phyloP scores from a whole-genome alignment of 2,888 invertebrate genomes.

The Acleris literana region DNA sequence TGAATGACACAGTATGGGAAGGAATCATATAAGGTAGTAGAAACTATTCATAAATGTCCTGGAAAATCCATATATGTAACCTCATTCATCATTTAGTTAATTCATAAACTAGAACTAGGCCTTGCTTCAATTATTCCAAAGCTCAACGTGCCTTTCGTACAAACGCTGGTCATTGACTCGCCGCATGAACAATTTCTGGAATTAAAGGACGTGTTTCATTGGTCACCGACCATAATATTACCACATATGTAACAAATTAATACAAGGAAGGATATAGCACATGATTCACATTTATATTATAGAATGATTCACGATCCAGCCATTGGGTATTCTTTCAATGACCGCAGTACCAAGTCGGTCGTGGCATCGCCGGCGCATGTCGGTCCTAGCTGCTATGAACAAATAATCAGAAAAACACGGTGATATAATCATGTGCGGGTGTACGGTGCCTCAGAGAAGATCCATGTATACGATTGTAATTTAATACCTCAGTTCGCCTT shows the following conservation, averaged over 20 bases:
- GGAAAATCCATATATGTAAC: neutral
- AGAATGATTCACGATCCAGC: slow-evolving; percentile 72
- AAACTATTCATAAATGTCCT: slow-evolving; percentile 13
- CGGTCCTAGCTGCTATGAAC: slow-evolving; percentile 60
- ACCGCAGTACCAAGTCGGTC: slow-evolving; percentile 67
- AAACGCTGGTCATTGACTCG: slow-evolving; percentile 62
- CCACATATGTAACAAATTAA: slow-evolving; percentile 47
- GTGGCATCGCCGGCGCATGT: slow-evolving; percentile 58
- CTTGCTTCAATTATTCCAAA: slow-evolving; percentile 24
- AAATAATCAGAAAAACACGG: slow-evolving; percentile 76
- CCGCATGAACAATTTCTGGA: slow-evolving; percentile 53
- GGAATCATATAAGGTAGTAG: slow-evolving; percentile 4
- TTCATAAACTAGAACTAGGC: slow-evolving; percentile 41
- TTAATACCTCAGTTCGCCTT: slow-evolving; percentile 76
- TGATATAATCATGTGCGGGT: slow-evolving; percentile 80
- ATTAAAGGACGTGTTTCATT: slow-evolving; percentile 61
- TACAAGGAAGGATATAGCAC: slow-evolving; percentile 51
- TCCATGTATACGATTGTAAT: slow-evolving; percentile 80
- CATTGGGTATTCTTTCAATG: slow-evolving; percentile 72
- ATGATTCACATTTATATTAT: slow-evolving; percentile 75
- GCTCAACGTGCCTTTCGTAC: slow-evolving; percentile 22
- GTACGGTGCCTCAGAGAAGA: slow-evolving; percentile 71
- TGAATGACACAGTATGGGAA: slow-evolving; percentile 7
- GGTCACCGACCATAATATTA: slow-evolving; percentile 47
- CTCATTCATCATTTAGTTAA: slow-evolving; percentile 42